These are phyloP conservation scores for Chiloscyllium punctatum DNA, from an alignment of 2,797 vertebrate species.

Conservation along the genomic window DNA sequence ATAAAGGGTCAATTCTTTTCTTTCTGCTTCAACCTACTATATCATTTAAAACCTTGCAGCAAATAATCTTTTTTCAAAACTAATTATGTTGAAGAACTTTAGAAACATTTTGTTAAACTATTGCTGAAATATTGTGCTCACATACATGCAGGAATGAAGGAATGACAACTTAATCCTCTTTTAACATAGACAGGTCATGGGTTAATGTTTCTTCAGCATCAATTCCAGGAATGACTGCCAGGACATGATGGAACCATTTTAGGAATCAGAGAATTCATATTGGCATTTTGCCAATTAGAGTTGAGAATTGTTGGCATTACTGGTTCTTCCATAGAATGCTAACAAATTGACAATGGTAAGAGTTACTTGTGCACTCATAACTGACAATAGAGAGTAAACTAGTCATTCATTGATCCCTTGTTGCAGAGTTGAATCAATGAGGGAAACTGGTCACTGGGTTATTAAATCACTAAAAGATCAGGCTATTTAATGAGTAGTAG, in stretches of 20 bases:
- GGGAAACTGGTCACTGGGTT: background rate
- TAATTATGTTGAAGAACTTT: slow-evolving; percentile 10
- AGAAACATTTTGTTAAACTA: background rate
- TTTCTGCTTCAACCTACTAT: background rate
- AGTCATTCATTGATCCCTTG: background rate
- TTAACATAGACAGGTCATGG: slow-evolving; percentile 6
- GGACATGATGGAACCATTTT: background rate
- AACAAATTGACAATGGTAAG: background rate
- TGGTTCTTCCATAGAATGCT: background rate
- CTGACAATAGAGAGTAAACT: background rate
- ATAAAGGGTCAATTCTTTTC: no score
- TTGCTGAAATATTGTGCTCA: background rate
- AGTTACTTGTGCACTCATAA: background rate
- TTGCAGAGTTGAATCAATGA: background rate
- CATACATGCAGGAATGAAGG: background rate
- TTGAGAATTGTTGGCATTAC: background rate
- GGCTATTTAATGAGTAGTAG: background rate
- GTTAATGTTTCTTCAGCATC: background rate
- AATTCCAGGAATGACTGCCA: background rate
- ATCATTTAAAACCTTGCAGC: background rate
- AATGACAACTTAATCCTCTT: background rate
- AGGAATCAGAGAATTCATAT: background rate
- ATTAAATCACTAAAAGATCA: background rate
- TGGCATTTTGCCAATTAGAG: background rate
- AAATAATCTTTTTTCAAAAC: background rate